Conservation (phyloP, 2,888 invertebrate genomes). For the Magallana nippona region DNA sequence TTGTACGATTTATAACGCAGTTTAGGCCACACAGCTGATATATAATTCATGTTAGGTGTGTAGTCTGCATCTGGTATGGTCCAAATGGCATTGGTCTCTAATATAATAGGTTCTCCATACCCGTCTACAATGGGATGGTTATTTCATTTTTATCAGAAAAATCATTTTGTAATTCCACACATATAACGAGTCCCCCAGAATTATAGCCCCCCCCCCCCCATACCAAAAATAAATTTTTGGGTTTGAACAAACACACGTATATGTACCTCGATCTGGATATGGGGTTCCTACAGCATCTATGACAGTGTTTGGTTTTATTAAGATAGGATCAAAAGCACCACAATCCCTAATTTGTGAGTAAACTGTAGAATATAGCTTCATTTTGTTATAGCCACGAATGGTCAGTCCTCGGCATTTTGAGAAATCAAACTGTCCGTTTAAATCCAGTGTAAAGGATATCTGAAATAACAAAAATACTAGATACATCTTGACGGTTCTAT, state of each 20-base stretch:
- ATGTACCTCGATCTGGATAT: not conserved
- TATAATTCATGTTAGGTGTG: slow-evolving; percentile 43
- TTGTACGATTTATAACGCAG: slow-evolving; percentile 35
- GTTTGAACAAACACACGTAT: not conserved
- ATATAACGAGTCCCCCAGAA: too few relatives aligned
- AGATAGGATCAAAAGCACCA: slow-evolving; percentile 49
- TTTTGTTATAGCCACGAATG: slow-evolving; percentile 55
- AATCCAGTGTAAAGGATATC: slow-evolving; percentile 43
- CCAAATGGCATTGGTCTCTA: slow-evolving; percentile 42
- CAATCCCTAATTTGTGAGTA: slow-evolving; percentile 52
- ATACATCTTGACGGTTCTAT: too few relatives aligned
- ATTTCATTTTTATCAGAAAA: too few relatives aligned
- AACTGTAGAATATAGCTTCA: slow-evolving; percentile 48
- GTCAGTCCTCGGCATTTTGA: slow-evolving; percentile 52
- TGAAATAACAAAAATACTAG: slow-evolving; percentile 35
- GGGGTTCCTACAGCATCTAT: slow-evolving; percentile 54
- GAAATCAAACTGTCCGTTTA: slow-evolving; percentile 47
- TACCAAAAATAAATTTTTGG: too few relatives aligned
- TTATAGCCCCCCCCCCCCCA: too few relatives aligned
- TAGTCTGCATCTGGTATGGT: slow-evolving; percentile 41
- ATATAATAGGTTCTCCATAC: slow-evolving; percentile 23
- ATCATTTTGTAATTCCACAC: too few relatives aligned
- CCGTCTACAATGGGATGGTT: slow-evolving; percentile 40
- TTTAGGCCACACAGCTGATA: slow-evolving; percentile 45
- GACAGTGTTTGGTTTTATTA: slow-evolving; percentile 50